Evolutionary conservation across 2,113 vertebrate genomes (phyloP).

Genomic region (Parotia lawesii): DNA sequence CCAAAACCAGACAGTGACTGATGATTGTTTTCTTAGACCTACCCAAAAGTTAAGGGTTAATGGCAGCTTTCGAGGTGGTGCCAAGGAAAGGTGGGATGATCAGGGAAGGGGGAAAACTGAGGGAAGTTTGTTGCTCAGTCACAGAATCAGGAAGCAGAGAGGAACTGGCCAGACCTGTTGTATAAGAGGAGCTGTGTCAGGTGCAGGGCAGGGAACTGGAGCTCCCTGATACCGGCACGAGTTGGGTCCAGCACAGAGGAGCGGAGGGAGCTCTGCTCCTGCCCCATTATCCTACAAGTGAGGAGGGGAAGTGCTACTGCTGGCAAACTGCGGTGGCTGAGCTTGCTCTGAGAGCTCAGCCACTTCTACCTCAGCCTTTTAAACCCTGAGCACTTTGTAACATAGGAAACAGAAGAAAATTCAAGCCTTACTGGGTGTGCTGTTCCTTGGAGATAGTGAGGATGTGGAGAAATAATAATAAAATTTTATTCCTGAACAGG

Average conservation of each 20-base stretch:
- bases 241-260: not conserved
- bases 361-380: not conserved
- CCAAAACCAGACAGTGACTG: not conserved
- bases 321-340: not conserved
- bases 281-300: not conserved
- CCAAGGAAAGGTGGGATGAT: not conserved
- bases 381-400: fast-evolving
- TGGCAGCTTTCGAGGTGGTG: not conserved
- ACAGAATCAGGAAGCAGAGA: not conserved
- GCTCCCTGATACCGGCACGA: not conserved
- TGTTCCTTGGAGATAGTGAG: not conserved
- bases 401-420: not conserved
- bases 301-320: not conserved
- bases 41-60: not conserved
- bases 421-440: not conserved
- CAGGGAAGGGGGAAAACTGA: not conserved
- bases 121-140: not conserved
- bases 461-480: not conserved
- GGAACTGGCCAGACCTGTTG: conserved; percentile 36
- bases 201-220: not conserved
- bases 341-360: not conserved
- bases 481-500: not conserved
- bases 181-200: not conserved
- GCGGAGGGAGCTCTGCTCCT: not conserved
- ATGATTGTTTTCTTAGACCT: not conserved